These are phyloP conservation scores for Cotesia vestalis DNA, from an alignment of 1,140 invertebrate genomes.

Conservation along the genomic window DNA sequence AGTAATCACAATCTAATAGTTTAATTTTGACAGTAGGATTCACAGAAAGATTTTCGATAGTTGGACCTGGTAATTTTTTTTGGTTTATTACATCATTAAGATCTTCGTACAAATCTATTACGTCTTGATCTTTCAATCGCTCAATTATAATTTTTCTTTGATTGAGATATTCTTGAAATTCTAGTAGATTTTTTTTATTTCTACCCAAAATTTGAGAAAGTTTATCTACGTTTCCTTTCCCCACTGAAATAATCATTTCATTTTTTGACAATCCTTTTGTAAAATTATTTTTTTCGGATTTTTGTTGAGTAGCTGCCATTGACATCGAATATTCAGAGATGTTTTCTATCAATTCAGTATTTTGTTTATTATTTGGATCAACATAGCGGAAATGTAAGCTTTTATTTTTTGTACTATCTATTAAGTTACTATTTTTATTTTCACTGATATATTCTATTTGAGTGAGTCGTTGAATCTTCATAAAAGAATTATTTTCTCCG, in stretches of 20 bases:
- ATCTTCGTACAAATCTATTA: slow-evolving; percentile 55
- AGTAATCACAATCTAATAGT: slow-evolving; percentile 60
- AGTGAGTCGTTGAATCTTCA: slow-evolving; percentile 17
- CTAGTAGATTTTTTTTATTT: slow-evolving; percentile 47
- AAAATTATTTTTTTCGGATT: slow-evolving; percentile 48
- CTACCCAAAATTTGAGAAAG: slow-evolving; percentile 48
- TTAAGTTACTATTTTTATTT: background rate
- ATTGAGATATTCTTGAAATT: slow-evolving; percentile 62
- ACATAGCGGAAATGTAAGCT: background rate
- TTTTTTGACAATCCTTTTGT: slow-evolving; percentile 46
- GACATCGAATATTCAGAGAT: slow-evolving; percentile 44
- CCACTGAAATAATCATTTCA: slow-evolving; percentile 43
- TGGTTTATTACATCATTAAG: slow-evolving; percentile 42
- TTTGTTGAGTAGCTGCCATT: slow-evolving; percentile 44
- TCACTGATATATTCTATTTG: background rate
- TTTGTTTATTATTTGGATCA: slow-evolving; percentile 41
- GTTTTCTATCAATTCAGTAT: slow-evolving; percentile 37
- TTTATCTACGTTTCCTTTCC: slow-evolving; percentile 47
- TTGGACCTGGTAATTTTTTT: slow-evolving; percentile 47
- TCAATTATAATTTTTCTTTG: slow-evolving; percentile 58
- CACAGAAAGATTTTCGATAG: slow-evolving; percentile 37
- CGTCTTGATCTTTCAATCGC: slow-evolving; percentile 59
- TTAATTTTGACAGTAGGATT: slow-evolving; percentile 44
- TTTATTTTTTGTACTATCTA: background rate
- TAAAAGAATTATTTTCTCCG: slow-evolving; percentile 5